These are phyloP conservation scores for Orthosia cruda DNA, from an alignment of 2,888 invertebrate species.

Conservation along the genomic window DNA sequence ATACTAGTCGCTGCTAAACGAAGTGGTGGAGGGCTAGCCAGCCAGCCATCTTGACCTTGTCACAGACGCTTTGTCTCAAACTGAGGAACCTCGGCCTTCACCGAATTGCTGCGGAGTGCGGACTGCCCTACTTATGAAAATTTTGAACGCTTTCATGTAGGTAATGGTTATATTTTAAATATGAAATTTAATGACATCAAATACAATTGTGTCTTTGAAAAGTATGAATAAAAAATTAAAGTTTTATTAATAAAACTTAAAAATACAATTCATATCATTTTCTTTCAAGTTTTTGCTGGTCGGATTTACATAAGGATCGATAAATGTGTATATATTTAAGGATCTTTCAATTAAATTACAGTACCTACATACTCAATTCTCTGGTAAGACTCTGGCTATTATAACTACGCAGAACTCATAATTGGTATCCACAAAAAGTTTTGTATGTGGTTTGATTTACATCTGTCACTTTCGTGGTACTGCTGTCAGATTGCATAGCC, in stretches of 20 bases:
- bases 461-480: too few species aligned
- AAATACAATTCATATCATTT: not conserved
- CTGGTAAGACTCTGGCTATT: not conserved
- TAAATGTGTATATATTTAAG: too few species aligned
- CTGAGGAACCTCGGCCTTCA: constrained; percentile 56
- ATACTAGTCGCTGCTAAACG: constrained; percentile 34
- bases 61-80: constrained; percentile 59
- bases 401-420: too few species aligned
- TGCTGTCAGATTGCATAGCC: too few species aligned
- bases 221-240: too few species aligned
- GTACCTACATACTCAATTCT: not conserved
- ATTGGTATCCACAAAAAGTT: too few species aligned
- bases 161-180: constrained; percentile 15
- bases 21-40: constrained; percentile 57
- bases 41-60: constrained; percentile 63
- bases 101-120: constrained; percentile 44
- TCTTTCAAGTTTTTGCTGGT: not conserved
- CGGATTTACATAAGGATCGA: not conserved
- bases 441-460: too few species aligned
- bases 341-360: not conserved
- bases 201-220: not conserved
- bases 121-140: constrained; percentile 53
- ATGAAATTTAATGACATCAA: not conserved
- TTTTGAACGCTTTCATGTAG: constrained; percentile 21
- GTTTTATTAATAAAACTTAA: not conserved